These are phyloP conservation scores for Entomobrya proxima DNA, from an alignment of 2,888 invertebrate species.

Conservation along the genomic window DNA sequence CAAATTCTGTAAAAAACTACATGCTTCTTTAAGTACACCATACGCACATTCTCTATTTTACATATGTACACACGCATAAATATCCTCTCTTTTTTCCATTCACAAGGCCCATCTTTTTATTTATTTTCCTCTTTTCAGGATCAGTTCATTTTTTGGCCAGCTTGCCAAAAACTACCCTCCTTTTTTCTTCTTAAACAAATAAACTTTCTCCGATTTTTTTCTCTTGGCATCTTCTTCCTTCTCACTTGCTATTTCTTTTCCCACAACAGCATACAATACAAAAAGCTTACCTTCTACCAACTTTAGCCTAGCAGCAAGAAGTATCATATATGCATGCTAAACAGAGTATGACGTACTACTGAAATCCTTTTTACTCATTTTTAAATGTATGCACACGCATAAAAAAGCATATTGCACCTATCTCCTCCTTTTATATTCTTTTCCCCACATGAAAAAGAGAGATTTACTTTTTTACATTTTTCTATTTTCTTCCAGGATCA, in stretches of 20 bases:
- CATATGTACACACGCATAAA: neutral
- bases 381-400: neutral
- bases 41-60: neutral
- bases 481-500: neutral
- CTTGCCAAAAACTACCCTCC: slow-evolving; percentile 55
- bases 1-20: no score
- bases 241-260: neutral
- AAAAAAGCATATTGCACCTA: slow-evolving; percentile 33
- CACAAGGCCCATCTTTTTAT: neutral
- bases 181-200: slow-evolving; percentile 48
- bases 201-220: slow-evolving; percentile 29
- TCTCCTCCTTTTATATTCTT: neutral
- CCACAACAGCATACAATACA: neutral
- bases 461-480: neutral
- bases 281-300: neutral
- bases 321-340: no score
- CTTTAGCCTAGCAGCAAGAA: no score
- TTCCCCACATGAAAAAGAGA: neutral
- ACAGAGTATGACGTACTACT: neutral
- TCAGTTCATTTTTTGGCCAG: slow-evolving; percentile 54
- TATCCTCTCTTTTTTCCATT: neutral
- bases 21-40: no score
- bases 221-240: neutral
- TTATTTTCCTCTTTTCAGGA: slow-evolving; percentile 28
- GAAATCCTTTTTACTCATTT: neutral